Evolutionary conservation across 2,113 vertebrate genomes (phyloP).

Genomic region (Brachyistius frenatus): DNA sequence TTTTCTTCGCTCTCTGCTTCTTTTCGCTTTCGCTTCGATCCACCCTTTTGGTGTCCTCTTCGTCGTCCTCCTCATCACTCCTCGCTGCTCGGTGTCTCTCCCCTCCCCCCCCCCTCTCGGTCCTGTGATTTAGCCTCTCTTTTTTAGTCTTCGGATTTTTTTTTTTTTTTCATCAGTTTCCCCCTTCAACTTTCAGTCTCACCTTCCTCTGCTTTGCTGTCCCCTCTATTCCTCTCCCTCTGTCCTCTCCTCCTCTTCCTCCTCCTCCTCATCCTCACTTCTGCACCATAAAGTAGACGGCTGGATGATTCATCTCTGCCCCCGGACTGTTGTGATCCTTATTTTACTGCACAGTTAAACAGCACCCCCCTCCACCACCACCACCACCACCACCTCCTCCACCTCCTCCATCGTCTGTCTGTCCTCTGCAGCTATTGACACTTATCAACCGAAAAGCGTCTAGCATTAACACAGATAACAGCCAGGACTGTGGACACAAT

Average conservation of each 20-base stretch:
- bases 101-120: too few relatives aligned
- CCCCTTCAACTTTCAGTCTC: conserved; percentile 35
- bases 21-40: too few relatives aligned
- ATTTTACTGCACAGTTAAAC: conserved; percentile 62
- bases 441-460: conserved; percentile 34
- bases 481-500: too few relatives aligned
- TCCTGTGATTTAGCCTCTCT: too few relatives aligned
- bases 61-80: too few relatives aligned
- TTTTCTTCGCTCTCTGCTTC: too few relatives aligned
- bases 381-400: conserved; percentile 6
- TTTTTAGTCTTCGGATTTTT: too few relatives aligned
- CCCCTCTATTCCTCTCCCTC: conserved; percentile 30
- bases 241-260: conserved; percentile 21
- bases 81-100: too few relatives aligned
- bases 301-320: conserved; percentile 67
- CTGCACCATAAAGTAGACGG: conserved; percentile 61
- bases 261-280: conserved; percentile 53
- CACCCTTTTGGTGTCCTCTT: too few relatives aligned
- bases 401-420: conserved; percentile 35
- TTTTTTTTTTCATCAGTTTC: neutral
- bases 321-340: conserved; percentile 69
- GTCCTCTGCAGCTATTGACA: conserved; percentile 58
- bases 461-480: too few relatives aligned
- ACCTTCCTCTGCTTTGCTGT: conserved; percentile 28
- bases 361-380: conserved; percentile 27